phyloP scores from a whole-genome alignment of 92 coral and sea anemone genomes.

The Porites cylindrica region DNA sequence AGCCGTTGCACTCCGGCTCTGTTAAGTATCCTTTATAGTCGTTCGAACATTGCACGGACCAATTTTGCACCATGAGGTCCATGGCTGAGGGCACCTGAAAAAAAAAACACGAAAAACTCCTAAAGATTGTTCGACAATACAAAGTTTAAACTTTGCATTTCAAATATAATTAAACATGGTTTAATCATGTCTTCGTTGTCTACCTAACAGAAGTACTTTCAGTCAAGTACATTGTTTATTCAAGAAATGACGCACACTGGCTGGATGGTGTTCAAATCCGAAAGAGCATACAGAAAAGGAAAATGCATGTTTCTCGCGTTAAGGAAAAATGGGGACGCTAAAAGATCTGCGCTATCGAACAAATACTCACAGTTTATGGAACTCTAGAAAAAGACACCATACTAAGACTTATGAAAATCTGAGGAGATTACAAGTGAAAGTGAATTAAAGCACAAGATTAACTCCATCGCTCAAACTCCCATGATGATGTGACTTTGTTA shows the following conservation, averaged over 20 bases:
- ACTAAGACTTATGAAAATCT: not conserved
- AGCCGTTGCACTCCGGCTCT: too few species aligned
- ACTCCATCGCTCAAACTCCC: not conserved
- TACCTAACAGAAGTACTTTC: conserved; percentile 38
- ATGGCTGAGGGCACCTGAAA: too few species aligned
- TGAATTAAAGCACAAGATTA: not conserved
- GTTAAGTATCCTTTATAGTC: too few species aligned
- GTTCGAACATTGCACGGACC: too few species aligned
- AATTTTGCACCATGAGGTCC: too few species aligned
- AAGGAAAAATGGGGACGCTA: conserved; percentile 71
- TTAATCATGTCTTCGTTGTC: not conserved
- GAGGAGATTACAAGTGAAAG: not conserved
- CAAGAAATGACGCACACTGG: conserved; percentile 48
- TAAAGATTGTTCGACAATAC: too few species aligned
- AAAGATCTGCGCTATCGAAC: conserved; percentile 67
- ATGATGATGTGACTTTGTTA: too few species aligned
- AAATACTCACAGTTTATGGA: conserved; percentile 80
- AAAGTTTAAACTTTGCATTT: too few species aligned
- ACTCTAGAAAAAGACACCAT: not conserved
- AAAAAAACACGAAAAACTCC: too few species aligned
- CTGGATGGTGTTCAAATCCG: conserved; percentile 79
- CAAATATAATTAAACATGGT: not conserved
- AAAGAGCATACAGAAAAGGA: conserved; percentile 53
- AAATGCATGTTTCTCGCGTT: conserved; percentile 68
- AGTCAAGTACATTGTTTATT: conserved; percentile 55